Conservation (phyloP, 2,113 vertebrate genomes). For the Psittacus erithacus region DNA sequence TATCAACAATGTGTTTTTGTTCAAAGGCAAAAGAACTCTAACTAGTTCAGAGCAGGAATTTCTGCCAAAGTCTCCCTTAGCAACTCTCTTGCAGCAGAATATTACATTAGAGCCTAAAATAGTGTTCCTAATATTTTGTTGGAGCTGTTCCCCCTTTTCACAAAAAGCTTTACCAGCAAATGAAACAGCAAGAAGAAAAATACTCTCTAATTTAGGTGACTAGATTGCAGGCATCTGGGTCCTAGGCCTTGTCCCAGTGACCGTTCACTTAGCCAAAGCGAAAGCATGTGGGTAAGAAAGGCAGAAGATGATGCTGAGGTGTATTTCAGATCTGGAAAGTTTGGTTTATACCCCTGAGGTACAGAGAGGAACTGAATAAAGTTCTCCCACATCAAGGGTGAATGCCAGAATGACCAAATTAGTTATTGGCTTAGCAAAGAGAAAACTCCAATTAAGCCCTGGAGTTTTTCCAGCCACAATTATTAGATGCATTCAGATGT, state of each 20-base stretch:
- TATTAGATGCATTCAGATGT: slow-evolving; percentile 52
- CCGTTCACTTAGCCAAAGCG: background rate
- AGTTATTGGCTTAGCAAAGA: slow-evolving; percentile 59
- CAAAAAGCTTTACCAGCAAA: background rate
- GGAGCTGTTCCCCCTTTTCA: background rate
- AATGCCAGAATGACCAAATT: slow-evolving; percentile 48
- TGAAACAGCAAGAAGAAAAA: background rate
- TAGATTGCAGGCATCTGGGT: background rate
- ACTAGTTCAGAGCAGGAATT: background rate
- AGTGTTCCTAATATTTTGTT: background rate
- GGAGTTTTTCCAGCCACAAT: slow-evolving; percentile 55
- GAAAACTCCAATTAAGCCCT: slow-evolving; percentile 56
- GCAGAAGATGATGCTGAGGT: background rate
- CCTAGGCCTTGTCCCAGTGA: background rate
- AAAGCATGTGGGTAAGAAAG: background rate
- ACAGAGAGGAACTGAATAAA: background rate
- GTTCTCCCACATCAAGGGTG: background rate
- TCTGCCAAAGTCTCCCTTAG: background rate
- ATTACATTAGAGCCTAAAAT: background rate
- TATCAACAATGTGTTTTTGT: background rate
- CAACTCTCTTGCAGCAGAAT: background rate
- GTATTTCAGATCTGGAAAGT: background rate
- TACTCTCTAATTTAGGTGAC: background rate
- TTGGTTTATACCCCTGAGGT: background rate
- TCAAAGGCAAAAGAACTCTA: background rate